Evolutionary conservation across 2,797 vertebrate species (phyloP), one percentile per base, ranked within the genome.

Genomic region (Cyprinodon diabolis): DNA sequence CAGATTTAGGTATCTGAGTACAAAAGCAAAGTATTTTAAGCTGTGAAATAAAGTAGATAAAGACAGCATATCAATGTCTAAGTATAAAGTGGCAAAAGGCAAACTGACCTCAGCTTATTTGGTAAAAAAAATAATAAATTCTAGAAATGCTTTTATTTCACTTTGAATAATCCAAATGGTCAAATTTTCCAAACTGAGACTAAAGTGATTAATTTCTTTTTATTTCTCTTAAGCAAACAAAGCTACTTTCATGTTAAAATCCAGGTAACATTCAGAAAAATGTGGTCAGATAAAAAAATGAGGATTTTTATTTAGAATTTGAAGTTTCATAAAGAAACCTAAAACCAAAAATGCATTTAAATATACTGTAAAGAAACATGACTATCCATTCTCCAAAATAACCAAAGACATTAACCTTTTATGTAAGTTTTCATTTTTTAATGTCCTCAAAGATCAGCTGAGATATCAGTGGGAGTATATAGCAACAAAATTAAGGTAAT

Each of bases 401-500:
- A 35, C 10, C n/a, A 57, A 43, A 66, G 58, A 43, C 35, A 75
- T 45, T 56, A 75, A 45, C 10, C 65, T 66, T 12, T 55, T 77
- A 45, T 52, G 52, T 48, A n/a, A 54, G 55, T 67, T 75, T 40
- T 71, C 72, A 75, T 80, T 79, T 87, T 68, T 47, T 21, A 60
- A 65, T 57, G 13, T 23, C 40, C 72, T 65, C 37, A 45, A 75
- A 47, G 23, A 63, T 76, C 52, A 80, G 70, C 72, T 11, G 60
- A 55, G 56, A 69, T 76, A 79, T 81, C 77, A 55, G 25, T 66
- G 67, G 71, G 63, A 69, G 67, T 82, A 69, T 82, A 81, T 78
- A 74, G 72, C 82, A 85, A 75, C 74, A 66, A 81, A 79, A 76
- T 77, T 84, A 81, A 81, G 84, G 79, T 83, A 81, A 84, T 77